Evolutionary conservation across 2,888 invertebrate genomes (phyloP), one percentile per base, ranked within the genome.

Genomic region (Limnephilus lunatus): DNA sequence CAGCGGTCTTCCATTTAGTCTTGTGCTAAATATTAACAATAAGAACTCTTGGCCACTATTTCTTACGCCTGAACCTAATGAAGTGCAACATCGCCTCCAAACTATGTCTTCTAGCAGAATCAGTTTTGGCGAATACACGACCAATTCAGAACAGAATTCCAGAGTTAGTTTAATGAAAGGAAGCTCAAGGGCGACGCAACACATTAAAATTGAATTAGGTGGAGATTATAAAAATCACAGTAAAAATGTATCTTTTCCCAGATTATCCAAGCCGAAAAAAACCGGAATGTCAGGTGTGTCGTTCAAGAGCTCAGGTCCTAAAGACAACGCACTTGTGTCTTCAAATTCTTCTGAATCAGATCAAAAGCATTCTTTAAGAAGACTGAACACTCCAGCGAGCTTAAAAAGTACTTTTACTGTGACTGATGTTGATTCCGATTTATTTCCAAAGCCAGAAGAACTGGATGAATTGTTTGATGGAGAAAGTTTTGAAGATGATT

Each of bases 11-110:
- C 53, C 87, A 87, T 87, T 87, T 15, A 68, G 68, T 68, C 87
- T 87, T 15, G 19, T 87, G 31, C 53, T 87, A 19, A 87, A 87
- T 12, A 87, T 87, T 68, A 25, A 68, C 48, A 87, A 87, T 32
- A 30, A 68, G 2, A 87, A 68, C 25, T 53, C 87, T 35, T 87
- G 68, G 87, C 87, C 68, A 12, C 30, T 44, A 44, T 86, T 86
- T 48, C 25, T 44, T 44, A 15, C 30, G 30, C 48, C 48, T 7
- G 86, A 86, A 48, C 30, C 86, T 31, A 19, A 32, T 32, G 32
- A 82, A 32, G 30, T 4, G 31, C 82, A 82, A 82, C 31, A 30
- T 32, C 31, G 4, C 14, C 15, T 14, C 15, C 31, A 82, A 82
- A 15, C 14, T 15, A 1, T 32, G 15, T 82, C 1, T 81, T 30